phyloP scores from a whole-genome alignment of 2,113 vertebrate species.

The Podiceps cristatus region DNA sequence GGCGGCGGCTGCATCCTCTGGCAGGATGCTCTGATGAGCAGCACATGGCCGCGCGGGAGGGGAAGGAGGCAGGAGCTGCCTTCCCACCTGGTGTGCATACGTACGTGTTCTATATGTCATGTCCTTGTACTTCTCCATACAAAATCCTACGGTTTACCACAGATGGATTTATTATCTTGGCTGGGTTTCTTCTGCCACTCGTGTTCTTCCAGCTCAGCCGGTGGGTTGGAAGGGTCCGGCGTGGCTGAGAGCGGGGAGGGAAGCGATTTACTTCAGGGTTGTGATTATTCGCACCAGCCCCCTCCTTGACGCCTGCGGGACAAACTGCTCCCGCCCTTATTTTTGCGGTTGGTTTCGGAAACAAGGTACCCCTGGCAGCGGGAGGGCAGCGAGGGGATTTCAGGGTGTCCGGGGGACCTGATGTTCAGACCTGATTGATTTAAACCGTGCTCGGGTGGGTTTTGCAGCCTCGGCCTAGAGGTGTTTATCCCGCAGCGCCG shows the following conservation, averaged over 20 bases:
- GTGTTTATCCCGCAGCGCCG: not conserved
- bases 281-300: not conserved
- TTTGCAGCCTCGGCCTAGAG: rapidly evolving
- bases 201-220: rapidly evolving
- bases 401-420: not conserved
- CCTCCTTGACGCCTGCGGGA: not conserved
- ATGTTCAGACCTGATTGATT: not conserved
- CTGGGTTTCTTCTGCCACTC: not conserved
- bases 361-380: rapidly evolving
- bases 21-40: not conserved
- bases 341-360: not conserved
- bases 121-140: not conserved
- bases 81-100: rapidly evolving
- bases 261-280: rapidly evolving
- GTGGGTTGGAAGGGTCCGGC: not conserved
- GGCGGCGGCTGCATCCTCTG: rapidly evolving
- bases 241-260: not conserved
- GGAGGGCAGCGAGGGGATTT: not conserved
- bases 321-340: not conserved
- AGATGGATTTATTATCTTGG: not conserved
- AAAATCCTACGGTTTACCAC: rapidly evolving
- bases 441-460: rapidly evolving
- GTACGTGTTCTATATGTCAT: rapidly evolving
- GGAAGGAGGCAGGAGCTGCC: not conserved
- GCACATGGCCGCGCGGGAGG: not conserved